These are phyloP conservation scores for Colaptes auratus DNA, from an alignment of 2,113 vertebrate genomes.

Conservation along the genomic window DNA sequence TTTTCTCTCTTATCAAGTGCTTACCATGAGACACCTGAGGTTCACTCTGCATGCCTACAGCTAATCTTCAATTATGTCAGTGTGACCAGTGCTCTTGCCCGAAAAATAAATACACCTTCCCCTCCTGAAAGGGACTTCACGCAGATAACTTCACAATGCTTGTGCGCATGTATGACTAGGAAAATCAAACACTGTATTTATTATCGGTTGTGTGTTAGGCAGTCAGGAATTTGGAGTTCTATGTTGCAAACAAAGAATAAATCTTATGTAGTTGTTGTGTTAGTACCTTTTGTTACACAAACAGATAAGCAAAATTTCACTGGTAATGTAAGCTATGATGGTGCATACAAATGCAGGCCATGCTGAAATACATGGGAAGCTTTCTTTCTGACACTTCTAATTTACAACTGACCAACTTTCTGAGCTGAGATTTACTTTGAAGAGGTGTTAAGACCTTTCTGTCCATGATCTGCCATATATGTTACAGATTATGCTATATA, in stretches of 20 bases:
- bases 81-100: not conserved
- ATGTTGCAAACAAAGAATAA: not conserved
- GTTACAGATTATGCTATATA: not conserved
- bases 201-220: not conserved
- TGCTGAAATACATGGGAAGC: not conserved
- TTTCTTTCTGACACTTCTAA: not conserved
- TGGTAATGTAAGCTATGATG: not conserved
- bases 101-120: not conserved
- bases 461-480: not conserved
- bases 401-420: not conserved
- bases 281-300: not conserved
- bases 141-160: not conserved
- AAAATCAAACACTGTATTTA: not conserved
- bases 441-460: not conserved
- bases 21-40: not conserved
- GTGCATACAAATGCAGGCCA: not conserved
- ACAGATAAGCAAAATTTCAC: not conserved
- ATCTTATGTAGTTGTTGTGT: not conserved
- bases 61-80: not conserved
- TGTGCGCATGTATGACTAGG: not conserved
- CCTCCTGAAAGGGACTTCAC: not conserved
- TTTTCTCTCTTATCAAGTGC: not conserved
- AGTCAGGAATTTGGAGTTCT: not conserved
- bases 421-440: not conserved
- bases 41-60: not conserved